Evolutionary conservation across 2,888 invertebrate species (phyloP).

Genomic region (Pseudeuparius sepicola): DNA sequence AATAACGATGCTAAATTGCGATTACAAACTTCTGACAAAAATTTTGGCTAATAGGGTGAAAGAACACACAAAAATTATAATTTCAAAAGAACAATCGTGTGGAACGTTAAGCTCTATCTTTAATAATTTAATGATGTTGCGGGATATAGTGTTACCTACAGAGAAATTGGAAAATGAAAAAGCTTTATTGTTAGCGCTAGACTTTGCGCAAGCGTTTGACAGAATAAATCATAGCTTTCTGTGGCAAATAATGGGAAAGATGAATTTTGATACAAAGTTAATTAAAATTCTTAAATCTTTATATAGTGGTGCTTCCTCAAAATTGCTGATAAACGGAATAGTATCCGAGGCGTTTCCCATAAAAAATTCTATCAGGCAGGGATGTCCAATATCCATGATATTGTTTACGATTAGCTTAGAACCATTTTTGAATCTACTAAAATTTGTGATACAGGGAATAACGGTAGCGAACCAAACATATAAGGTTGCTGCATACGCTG

Average conservation of each 20-base stretch:
- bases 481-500: neutral
- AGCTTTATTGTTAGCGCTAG: conserved; percentile 2
- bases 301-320: neutral
- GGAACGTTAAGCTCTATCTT: neutral
- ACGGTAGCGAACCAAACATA: neutral
- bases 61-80: neutral
- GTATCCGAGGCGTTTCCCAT: neutral
- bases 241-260: conserved; percentile 2
- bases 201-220: conserved; percentile 3
- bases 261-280: neutral
- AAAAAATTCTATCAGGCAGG: conserved; percentile 6
- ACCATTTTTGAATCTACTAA: conserved; percentile 3
- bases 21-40: conserved; percentile 1
- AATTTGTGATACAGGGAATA: conserved; percentile 3
- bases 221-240: too few species aligned
- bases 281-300: neutral
- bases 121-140: neutral
- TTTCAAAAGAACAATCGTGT: neutral
- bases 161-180: neutral
- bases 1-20: conserved; percentile 1
- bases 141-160: too few species aligned
- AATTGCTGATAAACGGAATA: neutral
- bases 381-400: conserved; percentile 5
- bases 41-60: neutral
- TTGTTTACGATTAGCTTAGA: conserved; percentile 2